Evolutionary conservation across 2,888 invertebrate genomes (phyloP).

Genomic region (Strigamia maritima): DNA sequence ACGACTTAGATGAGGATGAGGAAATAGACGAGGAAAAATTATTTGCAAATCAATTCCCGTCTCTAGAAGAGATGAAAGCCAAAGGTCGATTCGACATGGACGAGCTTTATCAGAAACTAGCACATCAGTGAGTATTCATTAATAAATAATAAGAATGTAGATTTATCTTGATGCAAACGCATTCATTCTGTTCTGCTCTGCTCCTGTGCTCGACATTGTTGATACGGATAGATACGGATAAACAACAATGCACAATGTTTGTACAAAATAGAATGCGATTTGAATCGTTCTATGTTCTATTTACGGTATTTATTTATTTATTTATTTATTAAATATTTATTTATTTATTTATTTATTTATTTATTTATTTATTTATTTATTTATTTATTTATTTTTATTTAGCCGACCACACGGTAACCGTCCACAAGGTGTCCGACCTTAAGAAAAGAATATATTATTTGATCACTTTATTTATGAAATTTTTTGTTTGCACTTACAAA

Average conservation of each 20-base stretch:
- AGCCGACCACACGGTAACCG: neutral
- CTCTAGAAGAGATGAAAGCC: neutral
- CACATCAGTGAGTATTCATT: neutral
- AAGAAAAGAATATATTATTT: too few species aligned
- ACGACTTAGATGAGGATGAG: neutral
- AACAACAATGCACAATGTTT: too few species aligned
- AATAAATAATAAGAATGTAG: neutral
- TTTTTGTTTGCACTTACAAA: neutral
- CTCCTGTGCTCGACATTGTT: too few species aligned
- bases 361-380: neutral
- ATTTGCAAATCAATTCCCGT: constrained; percentile 2
- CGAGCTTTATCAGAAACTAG: neutral
- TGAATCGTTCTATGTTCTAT: too few species aligned
- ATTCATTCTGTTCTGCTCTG: too few species aligned
- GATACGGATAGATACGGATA: too few species aligned
- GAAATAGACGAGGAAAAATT: constrained; percentile 2
- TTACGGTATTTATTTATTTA: too few species aligned
- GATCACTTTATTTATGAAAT: neutral
- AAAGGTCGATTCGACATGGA: neutral
- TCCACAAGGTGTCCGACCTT: too few species aligned
- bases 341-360: too few species aligned
- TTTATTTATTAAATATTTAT: too few species aligned
- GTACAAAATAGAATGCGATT: too few species aligned
- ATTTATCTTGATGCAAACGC: too few species aligned
- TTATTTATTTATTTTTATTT: neutral